Conservation (phyloP, 2,888 invertebrate species). For the Plusia festucae region DNA sequence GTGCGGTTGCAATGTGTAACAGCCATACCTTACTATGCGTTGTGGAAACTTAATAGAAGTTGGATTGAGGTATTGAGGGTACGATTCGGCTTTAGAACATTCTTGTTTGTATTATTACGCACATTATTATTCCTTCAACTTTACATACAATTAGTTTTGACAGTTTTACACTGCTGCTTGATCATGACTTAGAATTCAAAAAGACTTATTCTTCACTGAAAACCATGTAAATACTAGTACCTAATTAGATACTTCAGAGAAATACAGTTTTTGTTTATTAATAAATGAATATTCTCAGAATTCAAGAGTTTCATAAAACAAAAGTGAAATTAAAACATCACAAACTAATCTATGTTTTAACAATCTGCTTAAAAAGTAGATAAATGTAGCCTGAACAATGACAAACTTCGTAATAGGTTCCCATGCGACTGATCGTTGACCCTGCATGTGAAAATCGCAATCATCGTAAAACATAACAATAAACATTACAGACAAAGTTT, state of each 20-base stretch:
- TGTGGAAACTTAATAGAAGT: constrained; percentile 58
- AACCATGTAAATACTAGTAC: background rate
- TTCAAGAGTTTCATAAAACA: background rate
- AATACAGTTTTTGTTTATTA: background rate
- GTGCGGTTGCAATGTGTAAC: constrained; percentile 40
- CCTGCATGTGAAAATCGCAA: constrained; percentile 71
- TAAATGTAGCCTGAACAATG: constrained; percentile 27
- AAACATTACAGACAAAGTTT: constrained; percentile 72
- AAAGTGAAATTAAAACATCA: constrained; percentile 1
- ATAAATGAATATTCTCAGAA: constrained; percentile 4
- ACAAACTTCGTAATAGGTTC: constrained; percentile 29
- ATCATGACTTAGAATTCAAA: constrained; percentile 1
- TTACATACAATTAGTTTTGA: background rate
- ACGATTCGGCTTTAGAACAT: constrained; percentile 65
- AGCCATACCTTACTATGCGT: constrained; percentile 57
- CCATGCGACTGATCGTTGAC: constrained; percentile 61
- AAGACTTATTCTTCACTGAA: background rate
- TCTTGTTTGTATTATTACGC: constrained; percentile 19
- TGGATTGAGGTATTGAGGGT: constrained; percentile 63
- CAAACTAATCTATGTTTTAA: background rate
- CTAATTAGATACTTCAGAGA: background rate
- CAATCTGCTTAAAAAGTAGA: constrained; percentile 12
- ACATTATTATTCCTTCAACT: constrained; percentile 10
- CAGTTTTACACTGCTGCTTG: background rate
- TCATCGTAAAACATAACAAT: constrained; percentile 67